Conservation (phyloP, 1,140 invertebrate genomes). For the Melanaphis sacchari region DNA sequence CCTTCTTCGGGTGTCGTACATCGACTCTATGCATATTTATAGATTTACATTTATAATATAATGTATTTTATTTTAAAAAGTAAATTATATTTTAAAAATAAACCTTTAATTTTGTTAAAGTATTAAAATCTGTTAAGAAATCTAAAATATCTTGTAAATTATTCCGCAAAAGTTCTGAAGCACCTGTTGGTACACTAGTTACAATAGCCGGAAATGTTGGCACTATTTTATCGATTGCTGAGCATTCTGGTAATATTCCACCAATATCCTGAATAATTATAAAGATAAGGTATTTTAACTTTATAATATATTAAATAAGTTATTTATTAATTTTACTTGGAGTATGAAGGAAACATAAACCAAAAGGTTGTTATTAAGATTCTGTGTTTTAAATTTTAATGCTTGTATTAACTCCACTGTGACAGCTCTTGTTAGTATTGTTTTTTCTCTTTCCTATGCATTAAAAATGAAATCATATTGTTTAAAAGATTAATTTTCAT, state of each 20-base stretch:
- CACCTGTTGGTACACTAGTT: conserved; percentile 78
- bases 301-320: not conserved
- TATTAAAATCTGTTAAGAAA: conserved; percentile 95
- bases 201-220: conserved; percentile 47
- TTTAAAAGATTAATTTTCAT: not conserved
- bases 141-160: conserved; percentile 94
- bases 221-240: conserved; percentile 66
- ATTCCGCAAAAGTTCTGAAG: conserved; percentile 90
- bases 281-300: conserved; percentile 57
- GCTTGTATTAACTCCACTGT: conserved; percentile 94
- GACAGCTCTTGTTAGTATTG: conserved; percentile 86
- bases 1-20: conserved; percentile 79
- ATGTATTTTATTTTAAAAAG: not conserved
- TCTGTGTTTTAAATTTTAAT: conserved; percentile 90
- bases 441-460: conserved; percentile 87
- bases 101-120: conserved; percentile 96
- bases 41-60: not conserved
- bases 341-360: conserved; percentile 88
- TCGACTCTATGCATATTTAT: conserved; percentile 72
- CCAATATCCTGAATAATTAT: conserved; percentile 76
- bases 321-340: conserved; percentile 68
- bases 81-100: conserved; percentile 52
- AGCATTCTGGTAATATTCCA: conserved; percentile 74
- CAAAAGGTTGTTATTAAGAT: conserved; percentile 94
- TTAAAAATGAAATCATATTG: conserved; percentile 58